These are phyloP conservation scores for Hypomecis atomaria DNA, from an alignment of 2,888 invertebrate species.

Conservation along the genomic window DNA sequence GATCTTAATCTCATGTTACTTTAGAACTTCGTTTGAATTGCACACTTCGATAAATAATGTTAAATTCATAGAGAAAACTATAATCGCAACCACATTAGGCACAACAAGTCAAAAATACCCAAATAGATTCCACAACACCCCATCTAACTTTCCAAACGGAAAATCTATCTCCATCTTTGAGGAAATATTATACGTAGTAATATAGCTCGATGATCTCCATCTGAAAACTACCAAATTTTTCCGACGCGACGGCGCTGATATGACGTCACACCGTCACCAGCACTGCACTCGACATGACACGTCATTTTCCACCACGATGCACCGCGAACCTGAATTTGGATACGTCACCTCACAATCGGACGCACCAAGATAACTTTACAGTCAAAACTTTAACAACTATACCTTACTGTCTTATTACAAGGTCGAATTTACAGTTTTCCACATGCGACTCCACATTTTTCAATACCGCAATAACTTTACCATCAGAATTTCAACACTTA, in stretches of 20 bases:
- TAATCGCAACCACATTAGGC: too few species aligned
- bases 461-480: slow-evolving; percentile 17
- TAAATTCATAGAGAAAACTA: too few species aligned
- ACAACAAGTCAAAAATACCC: neutral
- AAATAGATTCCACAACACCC: neutral
- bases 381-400: neutral
- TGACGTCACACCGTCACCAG: slow-evolving; percentile 49
- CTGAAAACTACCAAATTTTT: slow-evolving; percentile 35
- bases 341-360: slow-evolving; percentile 55
- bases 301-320: slow-evolving; percentile 77
- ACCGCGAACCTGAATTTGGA: slow-evolving; percentile 61
- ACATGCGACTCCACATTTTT: too few species aligned
- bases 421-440: too few species aligned
- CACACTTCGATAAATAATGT: too few species aligned
- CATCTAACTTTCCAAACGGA: neutral
- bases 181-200: too few species aligned
- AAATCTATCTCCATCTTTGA: slow-evolving; percentile 16
- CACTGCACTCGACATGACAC: slow-evolving; percentile 59
- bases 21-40: too few species aligned
- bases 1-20: too few species aligned
- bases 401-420: neutral
- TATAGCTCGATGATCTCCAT: too few species aligned
- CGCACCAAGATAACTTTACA: slow-evolving; percentile 21
- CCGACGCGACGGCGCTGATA: slow-evolving; percentile 43
- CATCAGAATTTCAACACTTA: neutral